Evolutionary conservation across 2,888 invertebrate species (phyloP).

Genomic region (Syritta pipiens): DNA sequence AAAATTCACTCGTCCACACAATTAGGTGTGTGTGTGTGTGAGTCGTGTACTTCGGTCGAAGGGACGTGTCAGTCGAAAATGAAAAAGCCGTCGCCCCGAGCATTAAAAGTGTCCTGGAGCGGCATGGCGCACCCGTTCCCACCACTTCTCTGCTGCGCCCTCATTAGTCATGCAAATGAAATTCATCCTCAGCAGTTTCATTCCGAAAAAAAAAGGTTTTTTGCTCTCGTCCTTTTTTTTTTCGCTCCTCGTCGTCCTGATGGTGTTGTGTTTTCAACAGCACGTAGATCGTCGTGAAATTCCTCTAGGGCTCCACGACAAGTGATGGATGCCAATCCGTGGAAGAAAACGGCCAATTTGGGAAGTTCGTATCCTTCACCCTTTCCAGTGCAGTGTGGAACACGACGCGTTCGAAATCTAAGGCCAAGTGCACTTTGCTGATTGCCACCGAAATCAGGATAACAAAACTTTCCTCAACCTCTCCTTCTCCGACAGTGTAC

Average conservation of each 20-base stretch:
- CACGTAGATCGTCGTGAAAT: too few species aligned
- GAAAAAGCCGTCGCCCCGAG: background rate
- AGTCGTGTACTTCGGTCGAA: slow-evolving; percentile 7
- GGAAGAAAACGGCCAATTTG: too few species aligned
- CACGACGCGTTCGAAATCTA: too few species aligned
- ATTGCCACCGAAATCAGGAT: too few species aligned
- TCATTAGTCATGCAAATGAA: slow-evolving; percentile 67
- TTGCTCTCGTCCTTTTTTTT: background rate
- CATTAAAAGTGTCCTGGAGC: slow-evolving; percentile 1
- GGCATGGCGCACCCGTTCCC: background rate
- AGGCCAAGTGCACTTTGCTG: too few species aligned
- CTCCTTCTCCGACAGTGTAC: too few species aligned
- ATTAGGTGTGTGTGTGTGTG: slow-evolving; percentile 37
- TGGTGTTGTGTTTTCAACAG: too few species aligned
- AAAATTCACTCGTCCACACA: slow-evolving; percentile 48
- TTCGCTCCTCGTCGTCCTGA: background rate
- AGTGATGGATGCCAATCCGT: too few species aligned
- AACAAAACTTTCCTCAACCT: too few species aligned
- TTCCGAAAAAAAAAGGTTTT: slow-evolving; percentile 28
- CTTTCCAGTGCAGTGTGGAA: too few species aligned
- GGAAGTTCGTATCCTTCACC: too few species aligned
- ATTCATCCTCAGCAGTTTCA: slow-evolving; percentile 52
- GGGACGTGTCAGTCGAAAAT: slow-evolving; percentile 16
- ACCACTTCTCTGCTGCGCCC: slow-evolving; percentile 9
- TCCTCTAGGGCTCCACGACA: too few species aligned